Conservation (phyloP, 2,888 invertebrate genomes). For the Hartigia nigra region DNA sequence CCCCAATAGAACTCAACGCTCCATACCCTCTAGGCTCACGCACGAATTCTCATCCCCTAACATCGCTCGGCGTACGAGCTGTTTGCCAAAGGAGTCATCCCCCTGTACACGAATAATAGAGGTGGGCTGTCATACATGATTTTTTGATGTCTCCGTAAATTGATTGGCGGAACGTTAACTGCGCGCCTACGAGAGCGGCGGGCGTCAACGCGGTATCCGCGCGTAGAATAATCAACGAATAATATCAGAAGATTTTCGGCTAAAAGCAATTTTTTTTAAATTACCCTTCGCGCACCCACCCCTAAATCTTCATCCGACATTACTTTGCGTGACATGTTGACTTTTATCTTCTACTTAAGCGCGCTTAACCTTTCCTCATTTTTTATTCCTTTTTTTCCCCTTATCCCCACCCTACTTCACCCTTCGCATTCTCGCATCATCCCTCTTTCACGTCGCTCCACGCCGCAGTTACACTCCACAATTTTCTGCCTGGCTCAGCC, state of each 20-base stretch:
- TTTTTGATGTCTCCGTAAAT: constrained; percentile 38
- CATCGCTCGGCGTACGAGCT: constrained; percentile 23
- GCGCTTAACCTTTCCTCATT: not conserved
- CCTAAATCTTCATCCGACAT: not conserved
- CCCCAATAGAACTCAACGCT: constrained; percentile 6
- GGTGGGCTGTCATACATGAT: constrained; percentile 34
- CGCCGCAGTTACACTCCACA: not conserved
- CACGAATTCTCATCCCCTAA: not conserved
- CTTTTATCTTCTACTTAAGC: not conserved
- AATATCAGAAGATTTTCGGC: not conserved
- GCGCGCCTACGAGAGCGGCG: constrained; percentile 17
- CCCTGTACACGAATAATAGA: constrained; percentile 35
- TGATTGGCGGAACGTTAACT: constrained; percentile 32
- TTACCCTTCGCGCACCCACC: not conserved
- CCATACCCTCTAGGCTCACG: not conserved
- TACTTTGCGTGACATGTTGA: not conserved
- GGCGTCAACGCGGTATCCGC: not conserved
- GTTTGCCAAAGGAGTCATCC: constrained; percentile 38
- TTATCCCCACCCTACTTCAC: not conserved
- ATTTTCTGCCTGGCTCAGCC: not conserved
- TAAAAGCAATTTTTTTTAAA: not conserved
- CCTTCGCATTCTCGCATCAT: not conserved
- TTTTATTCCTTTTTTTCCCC: not conserved
- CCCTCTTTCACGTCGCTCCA: not conserved
- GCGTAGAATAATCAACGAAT: not conserved